Evolutionary conservation across 1,140 invertebrate species (phyloP).

Genomic region (Macrobrachium rosenbergii): DNA sequence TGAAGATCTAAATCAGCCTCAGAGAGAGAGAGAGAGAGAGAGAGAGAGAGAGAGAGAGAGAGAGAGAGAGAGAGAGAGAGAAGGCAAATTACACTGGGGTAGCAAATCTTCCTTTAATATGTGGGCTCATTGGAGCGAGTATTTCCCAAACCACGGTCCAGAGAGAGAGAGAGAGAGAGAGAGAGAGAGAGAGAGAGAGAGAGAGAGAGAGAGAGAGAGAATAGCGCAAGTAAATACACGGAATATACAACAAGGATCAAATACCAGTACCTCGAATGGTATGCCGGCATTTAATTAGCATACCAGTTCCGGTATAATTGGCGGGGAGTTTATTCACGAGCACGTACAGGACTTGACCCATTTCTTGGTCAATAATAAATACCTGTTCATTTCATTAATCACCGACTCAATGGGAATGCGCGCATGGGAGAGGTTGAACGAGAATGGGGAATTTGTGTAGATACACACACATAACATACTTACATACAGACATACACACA

Average conservation of each 20-base stretch:
- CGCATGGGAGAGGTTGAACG: too few species aligned
- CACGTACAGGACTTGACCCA: too few species aligned
- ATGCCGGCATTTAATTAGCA: neutral
- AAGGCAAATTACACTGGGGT: too few species aligned
- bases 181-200: constrained; percentile 28
- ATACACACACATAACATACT: too few species aligned
- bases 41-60: constrained; percentile 36
- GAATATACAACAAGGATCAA: neutral
- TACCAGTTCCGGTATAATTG: too few species aligned
- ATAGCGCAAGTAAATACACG: neutral
- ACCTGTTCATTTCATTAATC: too few species aligned
- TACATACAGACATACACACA: too few species aligned
- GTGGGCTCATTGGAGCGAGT: neutral
- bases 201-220: constrained; percentile 28
- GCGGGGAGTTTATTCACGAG: too few species aligned
- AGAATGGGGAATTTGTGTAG: too few species aligned
- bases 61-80: constrained; percentile 9
- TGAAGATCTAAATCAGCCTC: neutral
- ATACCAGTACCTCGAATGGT: neutral
- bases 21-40: constrained; percentile 35
- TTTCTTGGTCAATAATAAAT: too few species aligned
- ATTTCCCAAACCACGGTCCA: neutral
- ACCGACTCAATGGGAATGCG: too few species aligned
- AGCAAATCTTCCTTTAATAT: neutral
- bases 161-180: neutral